Conservation (phyloP, 2,888 invertebrate species). For the Oeneis ivallda region DNA sequence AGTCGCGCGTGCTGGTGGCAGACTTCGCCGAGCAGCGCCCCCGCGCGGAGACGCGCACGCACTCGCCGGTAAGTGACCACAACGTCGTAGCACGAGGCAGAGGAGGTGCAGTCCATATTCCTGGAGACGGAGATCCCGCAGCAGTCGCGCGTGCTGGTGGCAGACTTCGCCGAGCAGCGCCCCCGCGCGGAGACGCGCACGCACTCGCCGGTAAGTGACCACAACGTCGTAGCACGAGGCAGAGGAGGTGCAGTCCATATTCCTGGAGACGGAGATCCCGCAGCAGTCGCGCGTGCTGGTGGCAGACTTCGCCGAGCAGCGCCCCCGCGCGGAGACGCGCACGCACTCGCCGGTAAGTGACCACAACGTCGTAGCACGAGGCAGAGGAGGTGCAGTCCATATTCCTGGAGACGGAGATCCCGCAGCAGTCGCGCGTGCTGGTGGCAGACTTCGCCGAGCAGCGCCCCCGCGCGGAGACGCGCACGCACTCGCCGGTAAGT, state of each 20-base stretch:
- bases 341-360: constrained; percentile 81
- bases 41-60: constrained; percentile 67
- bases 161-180: constrained; percentile 86
- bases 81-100: constrained; percentile 66
- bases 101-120: constrained; percentile 84
- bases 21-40: constrained; percentile 86
- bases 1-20: constrained; percentile 90
- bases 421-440: constrained; percentile 89
- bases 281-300: constrained; percentile 90
- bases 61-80: constrained; percentile 77
- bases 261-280: constrained; percentile 89
- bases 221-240: constrained; percentile 63
- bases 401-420: constrained; percentile 89
- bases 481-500: constrained; percentile 82
- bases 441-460: constrained; percentile 89
- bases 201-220: constrained; percentile 77
- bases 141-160: constrained; percentile 90
- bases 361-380: constrained; percentile 57
- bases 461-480: constrained; percentile 67
- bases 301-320: constrained; percentile 87
- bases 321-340: constrained; percentile 67
- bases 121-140: constrained; percentile 90
- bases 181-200: constrained; percentile 71
- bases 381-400: constrained; percentile 83
- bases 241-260: constrained; percentile 84